Conservation (phyloP, 2,797 vertebrate species). For the Hypotaenidia okinawae region DNA sequence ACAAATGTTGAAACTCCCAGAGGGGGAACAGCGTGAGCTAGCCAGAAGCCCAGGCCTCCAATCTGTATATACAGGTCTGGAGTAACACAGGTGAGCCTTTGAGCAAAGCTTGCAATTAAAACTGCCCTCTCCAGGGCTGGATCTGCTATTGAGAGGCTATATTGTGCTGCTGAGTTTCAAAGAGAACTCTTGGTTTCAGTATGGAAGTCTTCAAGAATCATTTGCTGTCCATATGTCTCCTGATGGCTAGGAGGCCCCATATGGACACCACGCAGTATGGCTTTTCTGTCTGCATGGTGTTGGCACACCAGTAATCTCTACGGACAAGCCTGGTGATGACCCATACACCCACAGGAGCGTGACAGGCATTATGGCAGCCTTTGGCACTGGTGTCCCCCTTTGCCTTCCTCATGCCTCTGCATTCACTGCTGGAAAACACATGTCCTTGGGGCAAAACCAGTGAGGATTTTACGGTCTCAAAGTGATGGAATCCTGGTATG, state of each 20-base stretch:
- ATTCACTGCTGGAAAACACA: not conserved
- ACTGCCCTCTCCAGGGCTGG: not conserved
- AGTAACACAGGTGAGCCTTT: not conserved
- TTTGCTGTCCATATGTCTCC: not conserved
- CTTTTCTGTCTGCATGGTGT: not conserved
- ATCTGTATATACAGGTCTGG: not conserved
- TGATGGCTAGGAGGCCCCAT: accelerated
- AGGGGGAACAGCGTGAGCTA: not conserved
- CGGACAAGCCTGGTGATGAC: not conserved
- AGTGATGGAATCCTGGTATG: not conserved
- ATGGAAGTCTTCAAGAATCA: not conserved
- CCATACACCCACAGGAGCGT: not conserved
- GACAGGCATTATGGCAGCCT: accelerated
- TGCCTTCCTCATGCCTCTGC: not conserved
- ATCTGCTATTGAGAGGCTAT: not conserved
- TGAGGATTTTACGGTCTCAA: not conserved
- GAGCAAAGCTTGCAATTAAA: not conserved
- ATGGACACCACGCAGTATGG: not conserved
- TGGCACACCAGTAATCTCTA: not conserved
- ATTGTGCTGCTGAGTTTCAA: not conserved
- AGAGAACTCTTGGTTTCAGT: not conserved
- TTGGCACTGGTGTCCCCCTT: not conserved
- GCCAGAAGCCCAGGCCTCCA: not conserved
- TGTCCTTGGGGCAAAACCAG: not conserved
- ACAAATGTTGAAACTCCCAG: not conserved